Conservation (phyloP, 1,140 invertebrate species). For the Ips nitidus region DNA sequence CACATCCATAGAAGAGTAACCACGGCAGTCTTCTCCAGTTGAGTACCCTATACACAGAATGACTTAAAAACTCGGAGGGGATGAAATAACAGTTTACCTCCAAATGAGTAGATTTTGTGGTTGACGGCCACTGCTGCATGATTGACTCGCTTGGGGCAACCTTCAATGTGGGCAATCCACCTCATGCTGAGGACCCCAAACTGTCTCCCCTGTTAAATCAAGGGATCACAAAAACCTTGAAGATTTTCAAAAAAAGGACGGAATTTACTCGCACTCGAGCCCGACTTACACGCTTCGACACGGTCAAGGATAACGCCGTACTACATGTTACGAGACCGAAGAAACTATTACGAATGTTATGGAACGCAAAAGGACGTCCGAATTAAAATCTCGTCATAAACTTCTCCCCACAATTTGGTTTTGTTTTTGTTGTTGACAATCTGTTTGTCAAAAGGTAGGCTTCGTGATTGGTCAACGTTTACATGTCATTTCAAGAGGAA, state of each 20-base stretch:
- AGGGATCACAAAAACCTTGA: not conserved
- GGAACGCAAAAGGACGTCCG: not conserved
- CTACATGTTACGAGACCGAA: not conserved
- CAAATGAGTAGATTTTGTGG: slow-evolving; percentile 85
- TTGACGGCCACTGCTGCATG: slow-evolving; percentile 86
- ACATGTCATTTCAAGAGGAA: no score
- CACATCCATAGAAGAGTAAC: slow-evolving; percentile 77
- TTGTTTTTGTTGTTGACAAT: no score
- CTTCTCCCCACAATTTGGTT: not conserved
- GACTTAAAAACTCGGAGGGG: no score
- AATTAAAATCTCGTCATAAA: not conserved
- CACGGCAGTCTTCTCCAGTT: slow-evolving; percentile 73
- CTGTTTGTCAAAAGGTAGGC: no score
- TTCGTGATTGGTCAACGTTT: no score
- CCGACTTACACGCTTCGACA: not conserved
- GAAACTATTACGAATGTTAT: slow-evolving; percentile 8
- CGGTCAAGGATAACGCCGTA: not conserved
- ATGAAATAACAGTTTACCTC: slow-evolving; percentile 53
- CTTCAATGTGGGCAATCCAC: slow-evolving; percentile 82
- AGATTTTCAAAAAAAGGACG: not conserved
- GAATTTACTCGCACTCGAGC: not conserved
- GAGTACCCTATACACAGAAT: slow-evolving; percentile 63
- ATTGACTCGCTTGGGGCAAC: slow-evolving; percentile 80
- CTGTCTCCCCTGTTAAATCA: not conserved
- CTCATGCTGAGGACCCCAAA: slow-evolving; percentile 51